Percentiles rank a stretch among this genome's conserved stretches.
Evolutionary conservation across 2,797 vertebrate species (phyloP).

Genomic region (Acropternis orthonyx): DNA sequence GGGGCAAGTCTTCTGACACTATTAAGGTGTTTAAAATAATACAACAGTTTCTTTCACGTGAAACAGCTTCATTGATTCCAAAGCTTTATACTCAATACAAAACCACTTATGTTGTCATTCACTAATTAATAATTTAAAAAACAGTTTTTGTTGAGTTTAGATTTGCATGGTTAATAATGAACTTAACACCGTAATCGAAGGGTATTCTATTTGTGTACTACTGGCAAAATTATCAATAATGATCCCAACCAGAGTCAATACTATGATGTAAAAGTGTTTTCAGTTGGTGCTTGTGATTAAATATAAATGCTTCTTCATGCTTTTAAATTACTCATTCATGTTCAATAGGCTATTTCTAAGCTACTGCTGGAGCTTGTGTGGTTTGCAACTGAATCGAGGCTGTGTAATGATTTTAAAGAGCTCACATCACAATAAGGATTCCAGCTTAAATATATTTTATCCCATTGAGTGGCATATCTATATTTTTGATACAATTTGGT

Average conservation of each 20-base stretch:
- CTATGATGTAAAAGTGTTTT: slow-evolving; percentile 37
- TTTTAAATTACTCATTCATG: not conserved
- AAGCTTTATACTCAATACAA: slow-evolving; percentile 76
- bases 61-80: slow-evolving; percentile 74
- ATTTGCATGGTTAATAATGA: slow-evolving; percentile 67
- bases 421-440: not conserved
- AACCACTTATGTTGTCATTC: slow-evolving; percentile 81
- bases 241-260: slow-evolving; percentile 67
- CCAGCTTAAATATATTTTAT: not conserved
- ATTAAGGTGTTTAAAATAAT: slow-evolving; percentile 59
- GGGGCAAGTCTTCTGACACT: not conserved
- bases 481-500: not conserved
- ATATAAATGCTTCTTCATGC: not conserved
- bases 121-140: slow-evolving; percentile 81
- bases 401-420: not conserved
- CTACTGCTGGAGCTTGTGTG: not conserved
- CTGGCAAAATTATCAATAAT: slow-evolving; percentile 64
- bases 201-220: slow-evolving; percentile 40
- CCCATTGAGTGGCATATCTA: not conserved
- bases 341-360: not conserved
- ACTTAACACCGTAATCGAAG: slow-evolving; percentile 67
- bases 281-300: slow-evolving; percentile 28
- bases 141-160: slow-evolving; percentile 75
- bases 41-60: slow-evolving; percentile 58
- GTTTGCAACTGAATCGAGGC: not conserved